Percentiles rank a stretch among this genome's conserved stretches.
Conservation (phyloP, 1,140 invertebrate genomes). For the Dendrolimus kikuchii region DNA sequence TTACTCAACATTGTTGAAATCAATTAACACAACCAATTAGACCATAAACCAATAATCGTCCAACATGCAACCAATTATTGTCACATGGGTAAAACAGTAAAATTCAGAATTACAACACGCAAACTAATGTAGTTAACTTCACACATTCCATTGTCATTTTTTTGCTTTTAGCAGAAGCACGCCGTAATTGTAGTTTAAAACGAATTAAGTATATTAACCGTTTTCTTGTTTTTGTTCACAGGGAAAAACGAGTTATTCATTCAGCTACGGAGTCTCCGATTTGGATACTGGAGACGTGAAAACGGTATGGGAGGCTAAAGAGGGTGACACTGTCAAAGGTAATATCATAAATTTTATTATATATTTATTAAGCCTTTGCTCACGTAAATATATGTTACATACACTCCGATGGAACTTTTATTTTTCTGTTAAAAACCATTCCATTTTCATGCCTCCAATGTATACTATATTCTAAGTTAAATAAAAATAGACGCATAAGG, state of each 20-base stretch:
- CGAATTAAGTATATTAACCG: conserved; percentile 13
- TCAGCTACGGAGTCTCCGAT: conserved; percentile 72
- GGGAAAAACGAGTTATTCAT: conserved; percentile 69
- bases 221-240: conserved; percentile 33
- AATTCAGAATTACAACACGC: conserved; percentile 51
- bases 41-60: conserved; percentile 45
- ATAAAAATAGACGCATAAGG: too few relatives aligned
- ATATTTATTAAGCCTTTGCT: neutral
- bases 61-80: conserved; percentile 53
- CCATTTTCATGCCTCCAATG: too few relatives aligned
- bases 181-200: conserved; percentile 24
- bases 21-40: conserved; percentile 17
- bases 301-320: conserved; percentile 76
- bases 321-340: conserved; percentile 75
- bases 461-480: too few relatives aligned
- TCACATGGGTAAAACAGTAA: conserved; percentile 28
- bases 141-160: conserved; percentile 34
- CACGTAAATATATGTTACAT: too few relatives aligned
- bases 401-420: too few relatives aligned
- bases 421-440: too few relatives aligned
- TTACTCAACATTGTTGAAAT: too few relatives aligned
- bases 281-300: conserved; percentile 76
- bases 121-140: conserved; percentile 30
- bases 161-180: conserved; percentile 18
- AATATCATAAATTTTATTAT: conserved; percentile 3